A percentile compares a stretch with the other conserved stretches of the same genome.
phyloP scores from a whole-genome alignment of 53 echinoderm and acorn worm genomes.

The Hippasteria phrygiana region DNA sequence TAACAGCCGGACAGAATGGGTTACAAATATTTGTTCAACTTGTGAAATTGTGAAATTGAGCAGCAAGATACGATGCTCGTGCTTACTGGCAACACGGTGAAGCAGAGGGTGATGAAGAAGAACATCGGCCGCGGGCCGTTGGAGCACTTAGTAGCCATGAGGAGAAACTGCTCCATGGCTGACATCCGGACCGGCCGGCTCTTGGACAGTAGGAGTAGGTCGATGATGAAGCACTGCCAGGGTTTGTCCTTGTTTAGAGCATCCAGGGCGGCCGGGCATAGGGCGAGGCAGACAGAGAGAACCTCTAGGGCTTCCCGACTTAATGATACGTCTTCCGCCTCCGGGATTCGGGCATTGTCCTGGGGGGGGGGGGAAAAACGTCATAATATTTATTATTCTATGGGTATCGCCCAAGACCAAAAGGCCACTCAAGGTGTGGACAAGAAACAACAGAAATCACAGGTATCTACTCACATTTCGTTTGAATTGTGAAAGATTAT shows the following conservation, averaged over 20 bases:
- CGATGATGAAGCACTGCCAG: constrained; percentile 97
- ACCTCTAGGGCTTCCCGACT: constrained; percentile 96
- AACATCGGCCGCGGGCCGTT: constrained; percentile 81
- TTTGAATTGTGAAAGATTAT: too few relatives aligned
- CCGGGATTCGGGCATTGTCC: constrained; percentile 80
- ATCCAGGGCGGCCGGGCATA: constrained; percentile 93
- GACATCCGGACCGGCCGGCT: constrained; percentile 91
- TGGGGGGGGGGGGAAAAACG: background rate
- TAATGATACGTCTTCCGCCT: constrained; percentile 83
- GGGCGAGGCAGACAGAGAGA: constrained; percentile 88
- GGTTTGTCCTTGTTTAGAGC: constrained; percentile 98
- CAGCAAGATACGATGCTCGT: too few relatives aligned
- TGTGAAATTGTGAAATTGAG: too few relatives aligned
- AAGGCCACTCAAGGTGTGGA: too few relatives aligned
- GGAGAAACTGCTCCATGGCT: constrained; percentile 91
- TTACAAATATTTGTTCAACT: background rate
- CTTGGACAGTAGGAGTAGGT: constrained; percentile 87
- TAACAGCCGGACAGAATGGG: too few relatives aligned
- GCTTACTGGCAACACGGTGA: constrained; percentile 93
- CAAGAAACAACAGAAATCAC: too few relatives aligned
- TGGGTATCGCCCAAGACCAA: too few relatives aligned
- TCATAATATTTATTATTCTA: too few relatives aligned
- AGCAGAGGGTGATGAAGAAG: constrained; percentile 95
- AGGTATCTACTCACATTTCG: too few relatives aligned
- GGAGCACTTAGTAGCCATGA: constrained; percentile 98